phyloP scores from a whole-genome alignment of 2,113 vertebrate genomes.

The Lonchura striata region DNA sequence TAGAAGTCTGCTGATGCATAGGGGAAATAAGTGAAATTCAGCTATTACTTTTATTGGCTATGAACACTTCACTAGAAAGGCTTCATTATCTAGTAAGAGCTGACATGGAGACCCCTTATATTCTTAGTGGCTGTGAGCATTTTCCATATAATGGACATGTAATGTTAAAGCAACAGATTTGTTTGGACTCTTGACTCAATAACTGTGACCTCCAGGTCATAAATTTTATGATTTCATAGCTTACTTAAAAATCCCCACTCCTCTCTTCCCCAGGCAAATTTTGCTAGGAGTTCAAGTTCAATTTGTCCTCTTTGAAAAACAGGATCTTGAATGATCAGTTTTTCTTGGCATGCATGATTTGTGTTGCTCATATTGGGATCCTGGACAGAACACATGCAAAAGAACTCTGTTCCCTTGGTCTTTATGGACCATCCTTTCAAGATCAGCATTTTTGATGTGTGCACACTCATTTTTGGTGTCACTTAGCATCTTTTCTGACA shows the following conservation, averaged over 20 bases:
- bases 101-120: background rate
- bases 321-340: background rate
- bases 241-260: background rate
- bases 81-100: background rate
- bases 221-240: background rate
- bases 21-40: slow-evolving; percentile 27
- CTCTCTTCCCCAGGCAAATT: background rate
- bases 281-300: background rate
- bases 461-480: background rate
- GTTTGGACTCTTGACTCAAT: background rate
- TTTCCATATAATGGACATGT: background rate
- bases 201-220: background rate
- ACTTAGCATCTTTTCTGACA: background rate
- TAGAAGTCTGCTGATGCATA: background rate
- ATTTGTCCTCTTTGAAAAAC: background rate
- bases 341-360: background rate
- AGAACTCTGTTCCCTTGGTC: background rate
- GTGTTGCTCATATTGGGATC: background rate
- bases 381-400: background rate
- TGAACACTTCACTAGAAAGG: background rate
- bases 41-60: background rate
- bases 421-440: background rate
- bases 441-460: background rate
- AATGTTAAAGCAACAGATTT: background rate
- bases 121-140: background rate